Evolutionary conservation across 2,888 invertebrate species (phyloP), one percentile per base, ranked within the genome.

Genomic region (Plemyria rubiginata): DNA sequence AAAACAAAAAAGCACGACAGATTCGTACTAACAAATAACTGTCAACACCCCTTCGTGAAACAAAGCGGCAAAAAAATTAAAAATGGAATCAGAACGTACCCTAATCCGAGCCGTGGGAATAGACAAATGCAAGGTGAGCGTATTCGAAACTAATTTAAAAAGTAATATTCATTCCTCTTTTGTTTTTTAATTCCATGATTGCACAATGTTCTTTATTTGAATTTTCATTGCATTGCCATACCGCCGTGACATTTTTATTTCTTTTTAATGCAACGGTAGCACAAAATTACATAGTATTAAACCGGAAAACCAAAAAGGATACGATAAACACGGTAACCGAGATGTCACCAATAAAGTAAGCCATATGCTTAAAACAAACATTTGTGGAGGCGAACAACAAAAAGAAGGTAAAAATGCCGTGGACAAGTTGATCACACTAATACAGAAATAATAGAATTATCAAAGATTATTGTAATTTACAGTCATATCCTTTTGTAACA

Each of bases 21-120:
- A 90, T 89, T 90, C 83, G 85, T 82, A 79, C 86, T 73, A 87
- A 92, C 91, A 90, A 90, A 90, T 90, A 92, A 88, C 91, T 92
- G 92, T 92, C 92, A 92, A 91, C 92, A 92, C 91, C 92, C 92
- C 91, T 92, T 85, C 84, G 87, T 90, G 88, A 92, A 91, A 91
- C 90, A 92, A 92, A 75, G 78, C 73, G 81, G 70, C 74, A 89
- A 90, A 91, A 89, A 85, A 85, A 82, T 81, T 82, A 83, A 87
- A 88, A 91, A 88, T 80, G 75, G 81, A 87, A 86, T 86, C 82
- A 85, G 82, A 86, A 85, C 80, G 70, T 70, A 65, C 71, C 89
- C 87, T 91, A 92, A 92, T 91, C 91, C 91, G 74, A 79, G 85
- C 86, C 92, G 92, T 92, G 92, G 92, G 92, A 92, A 85, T 84